A percentile compares a stretch with the other conserved stretches of the same genome.
phyloP scores from a whole-genome alignment of 2,888 invertebrate genomes.

The Eristalis intricaria region DNA sequence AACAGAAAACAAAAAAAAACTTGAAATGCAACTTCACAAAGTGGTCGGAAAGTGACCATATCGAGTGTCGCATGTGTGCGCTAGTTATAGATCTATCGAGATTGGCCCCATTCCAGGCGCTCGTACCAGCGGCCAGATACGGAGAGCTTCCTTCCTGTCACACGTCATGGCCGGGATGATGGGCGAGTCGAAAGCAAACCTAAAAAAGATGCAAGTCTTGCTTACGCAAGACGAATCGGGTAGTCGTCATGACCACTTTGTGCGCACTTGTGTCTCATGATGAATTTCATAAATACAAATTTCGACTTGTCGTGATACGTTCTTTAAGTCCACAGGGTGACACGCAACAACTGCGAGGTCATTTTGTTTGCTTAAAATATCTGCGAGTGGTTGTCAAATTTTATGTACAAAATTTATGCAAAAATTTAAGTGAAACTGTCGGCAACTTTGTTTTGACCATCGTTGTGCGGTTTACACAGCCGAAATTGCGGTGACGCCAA shows the following conservation, averaged over 20 bases:
- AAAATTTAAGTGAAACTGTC: background rate
- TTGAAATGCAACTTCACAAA: background rate
- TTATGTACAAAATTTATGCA: no score
- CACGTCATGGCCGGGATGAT: background rate
- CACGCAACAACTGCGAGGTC: background rate
- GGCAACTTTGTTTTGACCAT: background rate
- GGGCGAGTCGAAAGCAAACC: background rate
- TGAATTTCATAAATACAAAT: conserved; percentile 37
- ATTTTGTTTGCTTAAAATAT: background rate
- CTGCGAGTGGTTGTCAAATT: background rate
- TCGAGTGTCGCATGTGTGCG: background rate
- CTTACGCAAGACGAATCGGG: background rate
- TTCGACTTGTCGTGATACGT: conserved; percentile 12
- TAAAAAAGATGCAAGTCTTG: background rate
- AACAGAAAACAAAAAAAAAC: background rate
- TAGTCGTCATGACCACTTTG: conserved; percentile 3
- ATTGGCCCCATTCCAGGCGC: background rate
- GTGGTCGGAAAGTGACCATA: background rate
- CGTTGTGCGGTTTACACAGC: background rate
- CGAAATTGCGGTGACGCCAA: background rate
- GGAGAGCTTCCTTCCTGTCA: background rate
- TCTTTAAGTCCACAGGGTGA: background rate
- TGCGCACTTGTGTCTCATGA: conserved; percentile 26
- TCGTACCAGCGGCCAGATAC: background rate
- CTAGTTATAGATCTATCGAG: background rate